Evolutionary conservation across 2,797 vertebrate genomes (phyloP), one percentile per base, ranked within the genome.

Genomic region (Luscinia megarhynchos): DNA sequence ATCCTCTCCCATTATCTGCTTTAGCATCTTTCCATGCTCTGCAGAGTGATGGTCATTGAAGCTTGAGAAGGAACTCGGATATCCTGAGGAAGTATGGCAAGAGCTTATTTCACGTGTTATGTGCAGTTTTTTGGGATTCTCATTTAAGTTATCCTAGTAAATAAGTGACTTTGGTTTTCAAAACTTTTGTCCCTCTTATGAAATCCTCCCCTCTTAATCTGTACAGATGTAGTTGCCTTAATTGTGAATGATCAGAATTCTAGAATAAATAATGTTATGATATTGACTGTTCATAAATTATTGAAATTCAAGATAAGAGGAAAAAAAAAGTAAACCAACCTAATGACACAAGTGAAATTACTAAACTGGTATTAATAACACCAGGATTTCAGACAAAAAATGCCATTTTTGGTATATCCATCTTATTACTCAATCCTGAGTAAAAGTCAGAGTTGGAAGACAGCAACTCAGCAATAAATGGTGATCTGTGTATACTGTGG

Each of bases 311-410:
- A 50, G 19, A n/a, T 15, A 70, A 53, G 20, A 32, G 8, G 10
- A 36, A 50, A 87, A 41, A 0, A 2, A 61, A 24, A 50, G 21
- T 26, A 19, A 10, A 3, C 2, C 32, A 68, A 30, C 3, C 1
- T 14, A 46, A 24, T n/a, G 23, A 43, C 17, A 78, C 4, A 55
- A 27, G 9, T 22, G 11, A 36, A 74, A 67, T 67, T 59, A 2
- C 1, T 59, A 66, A 62, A 0, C 22, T 53, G 11, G 7, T 57
- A 54, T 58, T 36, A 79, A 4, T 40, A 48, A 55, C 16, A 85
- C 8, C 11, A 32, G 18, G 20, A 57, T 53, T 87, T 79, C 29
- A 85, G 32, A 15, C 10, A 36, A 36, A 81, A 50, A 27, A 12
- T 15, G 5, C 2, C 32, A 6, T 61, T 91, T 57, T 76, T 54